Evolutionary conservation across 2,888 invertebrate species (phyloP), one percentile per base, ranked within the genome.

Genomic region (Mamestra brassicae): DNA sequence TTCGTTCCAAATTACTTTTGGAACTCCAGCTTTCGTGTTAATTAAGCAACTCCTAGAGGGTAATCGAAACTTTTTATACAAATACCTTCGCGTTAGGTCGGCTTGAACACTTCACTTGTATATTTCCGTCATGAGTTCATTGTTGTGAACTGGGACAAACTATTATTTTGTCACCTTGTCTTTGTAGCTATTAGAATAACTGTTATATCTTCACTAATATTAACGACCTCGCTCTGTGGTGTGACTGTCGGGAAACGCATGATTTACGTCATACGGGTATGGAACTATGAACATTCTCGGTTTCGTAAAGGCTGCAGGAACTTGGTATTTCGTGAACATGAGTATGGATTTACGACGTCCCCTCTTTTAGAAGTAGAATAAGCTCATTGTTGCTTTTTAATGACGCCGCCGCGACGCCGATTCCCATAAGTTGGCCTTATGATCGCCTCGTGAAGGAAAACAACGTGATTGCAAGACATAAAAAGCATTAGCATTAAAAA

Each of bases 151-250:
- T 87, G 57, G 83, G 73, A 85, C 85, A 85, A 65, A 74, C 73
- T 73, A 83, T 85, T 79, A 85, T 79, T 83, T 86, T 80, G 78
- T 88, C 87, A 89, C 87, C 85, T 88, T 87, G 87, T 80, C 85
- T 82, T 64, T 79, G 84, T 80, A 76, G 71, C 70, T 87, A 79
- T 84, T 82, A 78, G 83, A 83, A 83, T 84, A 83, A 78, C 76
- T 83, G 85, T 69, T 72, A 74, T 84, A 80, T 84, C 74, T 86
- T 68, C 69, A 77, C 77, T 90, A 87, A 89, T 87, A 88, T 88
- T 91, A 83, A 87, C 87, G 88, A 85, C 91, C 91, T 93, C 90
- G 90, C 78, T 76, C 71, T 78, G 71, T 68, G 71, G 81, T 86
- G 85, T 84, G 87, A 87, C 85, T 83, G 84, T 82, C 89, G 86